Percentiles rank a stretch among this genome's conserved stretches.
Evolutionary conservation across 2,113 vertebrate species (phyloP).

Genomic region (Dasyprocta punctata): DNA sequence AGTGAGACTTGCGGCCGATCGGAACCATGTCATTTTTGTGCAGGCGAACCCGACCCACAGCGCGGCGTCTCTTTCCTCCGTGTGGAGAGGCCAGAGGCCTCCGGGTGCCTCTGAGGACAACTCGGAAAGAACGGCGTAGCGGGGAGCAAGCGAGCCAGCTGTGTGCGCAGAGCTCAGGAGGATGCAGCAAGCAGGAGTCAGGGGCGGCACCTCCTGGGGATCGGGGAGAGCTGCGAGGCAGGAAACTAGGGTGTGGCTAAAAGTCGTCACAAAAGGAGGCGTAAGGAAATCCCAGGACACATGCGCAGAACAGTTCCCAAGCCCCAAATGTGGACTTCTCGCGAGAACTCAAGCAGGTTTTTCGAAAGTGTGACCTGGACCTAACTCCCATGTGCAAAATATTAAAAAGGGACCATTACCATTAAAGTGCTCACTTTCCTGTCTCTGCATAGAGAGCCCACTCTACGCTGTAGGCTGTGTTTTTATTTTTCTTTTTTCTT

Average conservation of each 20-base stretch:
- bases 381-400: background rate
- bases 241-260: too few relatives aligned
- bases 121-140: background rate
- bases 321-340: background rate
- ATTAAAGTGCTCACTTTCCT: background rate
- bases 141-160: background rate
- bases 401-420: background rate
- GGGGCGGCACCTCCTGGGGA: background rate
- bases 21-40: background rate
- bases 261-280: background rate
- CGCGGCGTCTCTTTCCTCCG: background rate
- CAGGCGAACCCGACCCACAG: background rate
- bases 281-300: background rate
- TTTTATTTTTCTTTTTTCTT: background rate
- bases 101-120: fast-evolving
- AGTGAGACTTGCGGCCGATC: background rate
- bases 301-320: background rate
- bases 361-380: background rate
- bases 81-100: background rate
- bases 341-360: background rate
- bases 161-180: background rate
- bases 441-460: background rate
- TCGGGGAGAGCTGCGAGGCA: too few relatives aligned
- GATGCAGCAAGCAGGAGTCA: too few relatives aligned
- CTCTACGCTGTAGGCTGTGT: background rate